Percentiles rank a stretch among this genome's conserved stretches.
Evolutionary conservation across 2,888 invertebrate genomes (phyloP).

Genomic region (Phyto melanocephala): DNA sequence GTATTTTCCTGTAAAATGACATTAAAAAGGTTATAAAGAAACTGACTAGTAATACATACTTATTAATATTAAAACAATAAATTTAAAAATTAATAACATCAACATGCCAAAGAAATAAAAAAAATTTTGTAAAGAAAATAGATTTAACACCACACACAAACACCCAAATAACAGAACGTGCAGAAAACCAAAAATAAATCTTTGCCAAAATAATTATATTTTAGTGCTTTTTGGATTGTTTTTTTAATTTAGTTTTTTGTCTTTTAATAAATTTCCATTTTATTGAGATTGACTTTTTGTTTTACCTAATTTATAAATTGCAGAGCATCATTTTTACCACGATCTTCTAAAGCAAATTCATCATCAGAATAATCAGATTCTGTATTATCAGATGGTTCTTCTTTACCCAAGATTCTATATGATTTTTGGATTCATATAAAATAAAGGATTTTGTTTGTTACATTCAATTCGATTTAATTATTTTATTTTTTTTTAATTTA

Average conservation of each 20-base stretch:
- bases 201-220: constrained; percentile 16
- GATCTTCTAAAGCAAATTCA: constrained; percentile 64
- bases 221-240: background rate
- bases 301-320: constrained; percentile 64
- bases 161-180: constrained; percentile 26
- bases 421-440: constrained; percentile 17
- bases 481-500: constrained; percentile 22
- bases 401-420: constrained; percentile 59
- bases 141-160: constrained; percentile 17
- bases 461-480: background rate
- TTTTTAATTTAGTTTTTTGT: background rate
- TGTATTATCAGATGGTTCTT: constrained; percentile 55
- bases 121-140: background rate
- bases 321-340: constrained; percentile 57
- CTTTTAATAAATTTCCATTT: background rate
- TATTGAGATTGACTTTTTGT: background rate
- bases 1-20: background rate
- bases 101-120: constrained; percentile 6
- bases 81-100: background rate
- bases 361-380: constrained; percentile 64
- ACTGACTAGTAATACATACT: constrained; percentile 5
- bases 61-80: background rate
- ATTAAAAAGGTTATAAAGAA: background rate
- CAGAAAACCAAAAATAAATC: constrained; percentile 9
- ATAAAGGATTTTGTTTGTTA: background rate